Percentiles rank a stretch among this genome's conserved stretches.
These are phyloP conservation scores for Erebia epiphron DNA, from an alignment of 2,888 invertebrate genomes.

Conservation along the genomic window DNA sequence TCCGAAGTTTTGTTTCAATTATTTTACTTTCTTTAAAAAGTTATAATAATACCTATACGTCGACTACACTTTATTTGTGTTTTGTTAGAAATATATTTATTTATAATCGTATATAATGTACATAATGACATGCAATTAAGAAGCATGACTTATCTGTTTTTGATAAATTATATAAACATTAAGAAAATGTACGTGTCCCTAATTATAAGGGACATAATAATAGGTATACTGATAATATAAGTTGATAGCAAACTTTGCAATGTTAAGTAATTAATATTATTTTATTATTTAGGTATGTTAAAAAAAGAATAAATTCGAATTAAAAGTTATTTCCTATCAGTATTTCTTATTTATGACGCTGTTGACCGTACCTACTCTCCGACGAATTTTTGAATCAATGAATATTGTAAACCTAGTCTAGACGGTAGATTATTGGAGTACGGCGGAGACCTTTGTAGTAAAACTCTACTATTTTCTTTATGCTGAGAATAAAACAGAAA, in stretches of 20 bases:
- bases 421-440: constrained; percentile 40
- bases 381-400: constrained; percentile 39
- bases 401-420: constrained; percentile 41
- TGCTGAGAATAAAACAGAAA: constrained; percentile 26
- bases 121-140: too few relatives aligned
- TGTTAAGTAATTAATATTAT: too few relatives aligned
- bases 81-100: not conserved
- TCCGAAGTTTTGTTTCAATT: not conserved
- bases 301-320: not conserved
- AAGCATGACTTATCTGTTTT: too few relatives aligned
- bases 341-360: constrained; percentile 8
- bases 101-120: too few relatives aligned
- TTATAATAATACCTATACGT: not conserved
- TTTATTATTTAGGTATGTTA: too few relatives aligned
- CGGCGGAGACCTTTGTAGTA: constrained; percentile 35
- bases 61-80: not conserved
- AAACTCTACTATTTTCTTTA: constrained; percentile 29
- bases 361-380: constrained; percentile 30
- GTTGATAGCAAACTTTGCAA: too few relatives aligned
- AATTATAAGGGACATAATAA: too few relatives aligned
- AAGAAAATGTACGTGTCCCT: too few relatives aligned
- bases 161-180: too few relatives aligned
- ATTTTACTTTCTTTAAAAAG: constrained; percentile 1
- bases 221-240: too few relatives aligned
- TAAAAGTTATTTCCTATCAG: not conserved